Conservation (phyloP, 2,113 vertebrate species). For the Struthidea cinerea region DNA sequence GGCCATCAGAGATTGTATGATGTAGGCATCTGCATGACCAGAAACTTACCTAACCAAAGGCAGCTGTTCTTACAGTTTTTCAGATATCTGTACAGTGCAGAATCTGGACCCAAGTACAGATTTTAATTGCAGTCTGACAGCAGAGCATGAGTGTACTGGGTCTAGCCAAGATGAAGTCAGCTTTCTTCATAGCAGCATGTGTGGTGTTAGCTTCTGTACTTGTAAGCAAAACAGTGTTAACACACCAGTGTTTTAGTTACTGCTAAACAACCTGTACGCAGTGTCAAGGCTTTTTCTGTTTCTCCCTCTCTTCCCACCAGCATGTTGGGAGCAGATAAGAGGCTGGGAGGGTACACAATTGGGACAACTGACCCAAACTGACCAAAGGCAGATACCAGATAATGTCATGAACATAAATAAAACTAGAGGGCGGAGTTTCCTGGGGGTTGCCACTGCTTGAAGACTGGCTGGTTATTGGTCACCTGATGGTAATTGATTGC, state of each 20-base stretch:
- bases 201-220: neutral
- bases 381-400: neutral
- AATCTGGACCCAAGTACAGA: neutral
- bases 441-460: neutral
- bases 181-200: neutral
- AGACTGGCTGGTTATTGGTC: neutral
- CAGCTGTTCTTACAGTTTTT: neutral
- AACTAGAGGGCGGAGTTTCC: neutral
- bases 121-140: neutral
- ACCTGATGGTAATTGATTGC: neutral
- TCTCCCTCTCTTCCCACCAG: neutral
- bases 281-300: neutral
- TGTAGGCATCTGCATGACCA: neutral
- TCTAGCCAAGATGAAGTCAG: neutral
- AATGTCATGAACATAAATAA: neutral
- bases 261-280: neutral
- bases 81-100: neutral
- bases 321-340: neutral
- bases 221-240: neutral
- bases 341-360: neutral
- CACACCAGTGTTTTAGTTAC: neutral
- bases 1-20: fast-evolving
- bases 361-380: neutral
- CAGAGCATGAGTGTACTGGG: neutral
- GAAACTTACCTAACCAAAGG: neutral